Evolutionary conservation across 2,888 invertebrate species (phyloP).

Genomic region (Tortricodes alternella): DNA sequence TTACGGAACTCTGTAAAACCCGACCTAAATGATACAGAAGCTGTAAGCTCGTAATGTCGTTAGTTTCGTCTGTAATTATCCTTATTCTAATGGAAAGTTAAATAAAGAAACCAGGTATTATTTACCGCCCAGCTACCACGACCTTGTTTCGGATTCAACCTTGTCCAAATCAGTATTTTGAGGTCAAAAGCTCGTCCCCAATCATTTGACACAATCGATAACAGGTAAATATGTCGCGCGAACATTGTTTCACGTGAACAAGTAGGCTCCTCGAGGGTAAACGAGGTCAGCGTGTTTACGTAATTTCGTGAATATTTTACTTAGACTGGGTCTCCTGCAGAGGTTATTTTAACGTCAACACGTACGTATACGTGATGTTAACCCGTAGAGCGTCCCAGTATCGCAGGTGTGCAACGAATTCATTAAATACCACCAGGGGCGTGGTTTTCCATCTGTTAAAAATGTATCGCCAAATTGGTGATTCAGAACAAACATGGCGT

Average conservation of each 20-base stretch:
- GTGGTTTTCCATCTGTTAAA: too few relatives aligned
- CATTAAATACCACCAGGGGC: too few relatives aligned
- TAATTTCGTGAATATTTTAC: slow-evolving; percentile 2
- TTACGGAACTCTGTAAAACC: too few relatives aligned
- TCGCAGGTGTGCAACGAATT: too few relatives aligned
- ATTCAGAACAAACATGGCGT: too few relatives aligned
- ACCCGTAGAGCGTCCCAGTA: too few relatives aligned
- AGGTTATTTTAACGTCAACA: too few relatives aligned
- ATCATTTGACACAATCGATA: slow-evolving; percentile 20
- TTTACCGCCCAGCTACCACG: slow-evolving; percentile 1
- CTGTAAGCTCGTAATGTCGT: neutral
- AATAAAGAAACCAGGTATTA: slow-evolving; percentile 13
- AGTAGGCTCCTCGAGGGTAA: neutral
- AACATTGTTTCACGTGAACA: slow-evolving; percentile 2
- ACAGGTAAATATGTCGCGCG: slow-evolving; percentile 13
- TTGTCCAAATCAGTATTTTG: slow-evolving; percentile 16
- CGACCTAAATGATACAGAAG: too few relatives aligned
- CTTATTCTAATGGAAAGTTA: slow-evolving; percentile 11
- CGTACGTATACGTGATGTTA: too few relatives aligned
- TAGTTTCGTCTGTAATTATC: neutral
- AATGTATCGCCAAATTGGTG: too few relatives aligned
- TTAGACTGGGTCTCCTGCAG: neutral
- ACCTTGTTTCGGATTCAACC: slow-evolving; percentile 24
- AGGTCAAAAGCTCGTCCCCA: slow-evolving; percentile 25
- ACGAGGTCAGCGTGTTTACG: slow-evolving; percentile 3